Evolutionary conservation across 2,888 invertebrate genomes (phyloP).

Genomic region (Brenthis daphne): DNA sequence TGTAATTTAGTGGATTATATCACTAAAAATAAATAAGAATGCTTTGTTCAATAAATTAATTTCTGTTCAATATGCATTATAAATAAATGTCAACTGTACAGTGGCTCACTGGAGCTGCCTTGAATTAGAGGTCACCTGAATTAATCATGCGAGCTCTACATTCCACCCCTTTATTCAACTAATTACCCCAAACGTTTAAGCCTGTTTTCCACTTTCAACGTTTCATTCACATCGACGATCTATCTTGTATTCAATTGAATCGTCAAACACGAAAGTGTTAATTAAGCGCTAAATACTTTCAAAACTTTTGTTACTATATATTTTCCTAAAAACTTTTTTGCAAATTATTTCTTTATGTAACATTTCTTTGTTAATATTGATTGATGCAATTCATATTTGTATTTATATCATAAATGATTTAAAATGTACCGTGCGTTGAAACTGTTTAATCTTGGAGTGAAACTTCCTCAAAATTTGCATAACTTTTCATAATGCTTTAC

Average conservation of each 20-base stretch:
- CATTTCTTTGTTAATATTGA: background rate
- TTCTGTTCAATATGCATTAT: slow-evolving; percentile 15
- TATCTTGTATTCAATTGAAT: slow-evolving; percentile 34
- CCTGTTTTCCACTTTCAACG: slow-evolving; percentile 33
- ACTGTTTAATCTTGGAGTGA: too few species aligned
- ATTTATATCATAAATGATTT: too few species aligned
- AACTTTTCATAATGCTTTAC: too few species aligned
- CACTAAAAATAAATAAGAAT: background rate
- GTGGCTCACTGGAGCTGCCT: slow-evolving; percentile 43
- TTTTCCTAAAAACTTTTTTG: background rate
- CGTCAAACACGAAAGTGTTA: slow-evolving; percentile 30
- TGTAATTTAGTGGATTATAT: background rate
- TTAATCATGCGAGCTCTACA: slow-evolving; percentile 55
- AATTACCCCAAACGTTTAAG: slow-evolving; percentile 42
- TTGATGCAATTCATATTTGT: too few species aligned
- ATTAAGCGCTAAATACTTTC: slow-evolving; percentile 25
- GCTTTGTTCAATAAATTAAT: background rate
- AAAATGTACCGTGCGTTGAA: too few species aligned
- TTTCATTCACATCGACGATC: slow-evolving; percentile 35
- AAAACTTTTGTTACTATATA: background rate
- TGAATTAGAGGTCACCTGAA: slow-evolving; percentile 49
- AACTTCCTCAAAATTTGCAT: too few species aligned
- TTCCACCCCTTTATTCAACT: slow-evolving; percentile 45
- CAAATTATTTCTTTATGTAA: background rate
- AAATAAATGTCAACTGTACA: slow-evolving; percentile 29